Conservation (phyloP, 2,113 vertebrate genomes). For the Misgurnus anguillicaudatus region DNA sequence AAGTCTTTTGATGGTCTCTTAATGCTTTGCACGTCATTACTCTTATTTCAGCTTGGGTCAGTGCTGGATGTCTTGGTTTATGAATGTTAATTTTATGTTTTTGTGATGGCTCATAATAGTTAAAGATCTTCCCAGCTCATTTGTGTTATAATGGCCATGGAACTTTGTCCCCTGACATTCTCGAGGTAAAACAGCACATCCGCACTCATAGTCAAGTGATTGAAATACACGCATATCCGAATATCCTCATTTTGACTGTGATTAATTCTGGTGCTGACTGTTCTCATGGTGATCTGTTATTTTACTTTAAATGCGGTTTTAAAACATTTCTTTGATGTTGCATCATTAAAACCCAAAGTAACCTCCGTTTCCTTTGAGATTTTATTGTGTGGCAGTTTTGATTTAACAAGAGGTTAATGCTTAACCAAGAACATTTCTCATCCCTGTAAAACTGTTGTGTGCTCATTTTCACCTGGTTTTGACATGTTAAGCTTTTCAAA, state of each 20-base stretch:
- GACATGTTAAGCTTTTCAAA: too few relatives aligned
- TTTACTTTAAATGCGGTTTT: conserved; percentile 1
- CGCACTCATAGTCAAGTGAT: too few relatives aligned
- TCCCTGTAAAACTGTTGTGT: not conserved
- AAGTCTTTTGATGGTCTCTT: not conserved
- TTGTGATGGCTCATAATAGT: conserved; percentile 10
- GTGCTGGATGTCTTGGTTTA: not conserved
- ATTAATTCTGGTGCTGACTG: conserved; percentile 5
- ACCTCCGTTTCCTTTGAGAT: conserved; percentile 4
- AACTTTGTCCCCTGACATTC: conserved; percentile 13
- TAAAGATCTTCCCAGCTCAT: conserved; percentile 31
- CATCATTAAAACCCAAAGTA: conserved; percentile 11
- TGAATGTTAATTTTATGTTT: conserved; percentile 18
- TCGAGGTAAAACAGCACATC: not conserved
- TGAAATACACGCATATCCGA: not conserved
- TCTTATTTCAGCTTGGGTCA: not conserved
- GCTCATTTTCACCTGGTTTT: not conserved
- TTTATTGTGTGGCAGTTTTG: not conserved
- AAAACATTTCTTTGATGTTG: conserved; percentile 24
- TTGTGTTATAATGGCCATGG: not conserved
- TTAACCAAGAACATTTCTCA: not conserved
- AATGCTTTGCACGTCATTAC: not conserved
- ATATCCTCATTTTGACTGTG: not conserved
- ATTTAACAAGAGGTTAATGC: conserved; percentile 17
- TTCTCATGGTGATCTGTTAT: conserved; percentile 25